These are phyloP conservation scores for Lucilia sericata DNA, from an alignment of 1,140 invertebrate genomes.

Conservation along the genomic window DNA sequence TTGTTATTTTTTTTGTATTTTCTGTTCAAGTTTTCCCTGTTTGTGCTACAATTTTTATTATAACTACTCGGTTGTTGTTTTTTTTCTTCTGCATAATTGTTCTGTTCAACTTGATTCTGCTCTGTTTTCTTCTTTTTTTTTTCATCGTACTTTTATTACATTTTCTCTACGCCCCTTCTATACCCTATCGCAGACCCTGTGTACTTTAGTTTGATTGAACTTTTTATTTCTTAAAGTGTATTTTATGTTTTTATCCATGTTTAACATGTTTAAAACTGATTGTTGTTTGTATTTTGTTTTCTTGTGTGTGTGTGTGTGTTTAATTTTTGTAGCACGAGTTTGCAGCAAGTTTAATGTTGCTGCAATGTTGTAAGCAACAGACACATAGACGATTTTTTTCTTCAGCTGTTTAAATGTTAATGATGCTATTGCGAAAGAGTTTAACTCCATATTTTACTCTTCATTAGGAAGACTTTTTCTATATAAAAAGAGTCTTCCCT, in stretches of 20 bases:
- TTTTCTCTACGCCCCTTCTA: not conserved
- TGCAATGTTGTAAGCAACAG: not conserved
- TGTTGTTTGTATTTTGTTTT: not conserved
- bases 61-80: not conserved
- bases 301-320: not conserved
- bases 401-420: not conserved
- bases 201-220: not conserved
- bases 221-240: constrained; percentile 25
- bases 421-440: too few species aligned
- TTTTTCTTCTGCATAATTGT: not conserved
- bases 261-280: constrained; percentile 37
- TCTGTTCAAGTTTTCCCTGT: not conserved
- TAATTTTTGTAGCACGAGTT: not conserved
- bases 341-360: not conserved
- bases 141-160: not conserved
- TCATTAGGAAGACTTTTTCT: too few species aligned
- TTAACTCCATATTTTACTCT: too few species aligned
- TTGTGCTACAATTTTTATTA: not conserved
- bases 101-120: constrained; percentile 21
- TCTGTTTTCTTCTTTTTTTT: constrained; percentile 18
- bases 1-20: not conserved
- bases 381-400: not conserved
- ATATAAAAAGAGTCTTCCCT: too few species aligned
- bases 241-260: constrained; percentile 23
- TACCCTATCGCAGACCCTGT: not conserved